Evolutionary conservation across 2,797 vertebrate genomes (phyloP).

Genomic region (Melanotaenia nigrans): DNA sequence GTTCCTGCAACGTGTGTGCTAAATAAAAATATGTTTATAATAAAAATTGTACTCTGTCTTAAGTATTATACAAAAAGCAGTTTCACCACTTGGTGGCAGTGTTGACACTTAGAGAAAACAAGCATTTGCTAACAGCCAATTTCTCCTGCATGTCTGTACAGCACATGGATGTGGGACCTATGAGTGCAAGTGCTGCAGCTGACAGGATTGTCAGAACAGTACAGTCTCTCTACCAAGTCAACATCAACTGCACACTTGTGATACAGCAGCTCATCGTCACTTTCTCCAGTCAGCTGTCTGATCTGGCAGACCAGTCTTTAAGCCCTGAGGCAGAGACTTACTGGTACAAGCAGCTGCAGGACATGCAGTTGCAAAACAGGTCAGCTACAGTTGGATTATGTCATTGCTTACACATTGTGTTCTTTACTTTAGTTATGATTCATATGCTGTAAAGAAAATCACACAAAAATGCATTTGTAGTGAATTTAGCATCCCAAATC

Average conservation of each 20-base stretch:
- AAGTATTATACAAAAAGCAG: not conserved
- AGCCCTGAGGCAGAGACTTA: slow-evolving; percentile 47
- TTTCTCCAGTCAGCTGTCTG: slow-evolving; percentile 37
- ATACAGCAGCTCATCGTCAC: slow-evolving; percentile 50
- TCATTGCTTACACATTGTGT: not conserved
- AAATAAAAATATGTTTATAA: not conserved
- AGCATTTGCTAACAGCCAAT: slow-evolving; percentile 6
- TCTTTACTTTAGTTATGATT: not conserved
- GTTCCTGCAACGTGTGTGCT: not conserved
- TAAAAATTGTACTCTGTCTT: accelerated
- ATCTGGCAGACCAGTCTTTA: slow-evolving; percentile 44
- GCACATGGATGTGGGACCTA: slow-evolving; percentile 53
- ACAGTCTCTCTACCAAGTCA: slow-evolving; percentile 65
- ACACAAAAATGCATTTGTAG: not conserved
- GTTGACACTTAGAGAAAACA: slow-evolving; percentile 49
- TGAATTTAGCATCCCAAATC: not conserved
- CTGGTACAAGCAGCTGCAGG: slow-evolving; percentile 64
- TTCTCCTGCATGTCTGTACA: slow-evolving; percentile 56
- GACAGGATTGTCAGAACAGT: slow-evolving; percentile 67
- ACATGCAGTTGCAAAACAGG: slow-evolving; percentile 71
- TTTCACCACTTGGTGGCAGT: slow-evolving; percentile 78
- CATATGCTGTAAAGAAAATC: slow-evolving; percentile 9
- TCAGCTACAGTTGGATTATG: slow-evolving; percentile 38
- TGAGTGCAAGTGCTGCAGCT: slow-evolving; percentile 55
- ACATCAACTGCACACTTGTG: slow-evolving; percentile 48